Percentiles rank a stretch among this genome's conserved stretches.
phyloP scores from a whole-genome alignment of 2,113 vertebrate species.

The Ptychochromis oligacanthus region DNA sequence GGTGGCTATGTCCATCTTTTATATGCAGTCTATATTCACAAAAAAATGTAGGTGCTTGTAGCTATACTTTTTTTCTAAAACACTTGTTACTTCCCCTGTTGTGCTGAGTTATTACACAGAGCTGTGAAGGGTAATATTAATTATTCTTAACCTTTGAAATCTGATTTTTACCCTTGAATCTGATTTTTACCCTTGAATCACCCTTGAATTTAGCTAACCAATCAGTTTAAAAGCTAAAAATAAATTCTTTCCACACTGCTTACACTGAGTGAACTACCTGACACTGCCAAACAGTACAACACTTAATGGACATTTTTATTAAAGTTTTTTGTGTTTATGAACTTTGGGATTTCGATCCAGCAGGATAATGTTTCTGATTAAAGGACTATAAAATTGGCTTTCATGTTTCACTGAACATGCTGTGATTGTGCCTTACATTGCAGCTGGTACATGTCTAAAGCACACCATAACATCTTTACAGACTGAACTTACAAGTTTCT shows the following conservation, averaged over 20 bases:
- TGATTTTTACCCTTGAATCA: no score
- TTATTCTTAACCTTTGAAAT: background rate
- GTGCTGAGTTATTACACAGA: no score
- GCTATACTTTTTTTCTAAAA: fast-evolving
- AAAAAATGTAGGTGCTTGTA: no score
- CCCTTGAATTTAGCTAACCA: background rate
- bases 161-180: background rate
- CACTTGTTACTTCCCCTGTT: background rate
- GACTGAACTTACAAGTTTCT: no score
- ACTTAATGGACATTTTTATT: no score
- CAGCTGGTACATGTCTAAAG: background rate
- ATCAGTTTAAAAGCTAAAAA: fast-evolving
- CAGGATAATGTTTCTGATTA: background rate
- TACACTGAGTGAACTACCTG: background rate
- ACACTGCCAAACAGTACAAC: no score
- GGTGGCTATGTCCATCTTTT: background rate
- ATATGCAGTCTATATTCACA: background rate
- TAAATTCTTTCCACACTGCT: background rate
- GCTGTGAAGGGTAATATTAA: background rate
- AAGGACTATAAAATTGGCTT: background rate
- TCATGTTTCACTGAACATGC: fast-evolving
- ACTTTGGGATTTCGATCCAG: background rate
- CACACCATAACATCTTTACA: fast-evolving
- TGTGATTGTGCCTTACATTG: background rate
- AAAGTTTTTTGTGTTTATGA: background rate